phyloP scores from a whole-genome alignment of 1,140 invertebrate species.

The Sitophilus oryzae region DNA sequence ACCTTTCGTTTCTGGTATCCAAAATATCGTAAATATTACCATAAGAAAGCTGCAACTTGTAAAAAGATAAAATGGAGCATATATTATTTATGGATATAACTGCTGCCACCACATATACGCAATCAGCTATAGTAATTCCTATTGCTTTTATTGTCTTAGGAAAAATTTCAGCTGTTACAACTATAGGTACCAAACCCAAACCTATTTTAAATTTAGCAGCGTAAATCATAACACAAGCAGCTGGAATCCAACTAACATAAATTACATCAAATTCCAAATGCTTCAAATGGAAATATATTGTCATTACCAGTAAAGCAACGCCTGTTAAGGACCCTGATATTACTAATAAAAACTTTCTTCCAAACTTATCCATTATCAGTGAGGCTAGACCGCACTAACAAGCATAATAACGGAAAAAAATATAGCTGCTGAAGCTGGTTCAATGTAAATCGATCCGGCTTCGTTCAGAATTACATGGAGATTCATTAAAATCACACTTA shows the following conservation, averaged over 20 bases:
- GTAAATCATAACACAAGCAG: slow-evolving; percentile 31
- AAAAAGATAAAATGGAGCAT: slow-evolving; percentile 29
- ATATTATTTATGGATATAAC: slow-evolving; percentile 58
- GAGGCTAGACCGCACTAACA: slow-evolving; percentile 21
- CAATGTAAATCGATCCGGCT: slow-evolving; percentile 37
- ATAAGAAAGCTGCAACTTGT: slow-evolving; percentile 11
- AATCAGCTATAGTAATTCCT: slow-evolving; percentile 33
- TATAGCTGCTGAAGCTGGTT: slow-evolving; percentile 26
- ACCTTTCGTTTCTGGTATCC: slow-evolving; percentile 30
- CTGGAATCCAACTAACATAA: slow-evolving; percentile 29
- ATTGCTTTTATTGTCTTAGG: slow-evolving; percentile 52
- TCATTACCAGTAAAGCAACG: slow-evolving; percentile 23
- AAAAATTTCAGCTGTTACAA: slow-evolving; percentile 61
- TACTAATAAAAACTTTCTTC: slow-evolving; percentile 29
- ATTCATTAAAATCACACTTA: slow-evolving; percentile 40
- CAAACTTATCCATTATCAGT: slow-evolving; percentile 29
- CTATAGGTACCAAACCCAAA: slow-evolving; percentile 56
- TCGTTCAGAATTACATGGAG: slow-evolving; percentile 31
- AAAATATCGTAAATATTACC: slow-evolving; percentile 12
- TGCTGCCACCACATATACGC: slow-evolving; percentile 38
- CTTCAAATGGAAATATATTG: slow-evolving; percentile 34
- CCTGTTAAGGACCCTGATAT: slow-evolving; percentile 27
- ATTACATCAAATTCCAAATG: slow-evolving; percentile 16
- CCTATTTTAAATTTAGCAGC: slow-evolving; percentile 33
- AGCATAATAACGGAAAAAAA: slow-evolving; percentile 32